Evolutionary conservation across 2,888 invertebrate genomes (phyloP).

Genomic region (Eupithecia abbreviata): DNA sequence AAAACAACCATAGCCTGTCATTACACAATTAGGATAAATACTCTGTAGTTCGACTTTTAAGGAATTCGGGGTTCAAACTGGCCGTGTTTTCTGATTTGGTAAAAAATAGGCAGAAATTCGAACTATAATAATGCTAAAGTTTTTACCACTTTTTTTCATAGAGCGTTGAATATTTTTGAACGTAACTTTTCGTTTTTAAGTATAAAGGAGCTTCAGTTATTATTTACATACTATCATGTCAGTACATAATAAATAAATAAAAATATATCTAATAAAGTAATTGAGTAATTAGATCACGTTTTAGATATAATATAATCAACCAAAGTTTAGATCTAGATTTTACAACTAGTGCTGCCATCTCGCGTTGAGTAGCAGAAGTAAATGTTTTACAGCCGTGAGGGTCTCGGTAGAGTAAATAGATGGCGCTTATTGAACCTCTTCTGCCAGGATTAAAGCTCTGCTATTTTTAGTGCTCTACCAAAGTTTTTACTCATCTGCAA

Average conservation of each 20-base stretch:
- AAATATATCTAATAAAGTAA: too few relatives aligned
- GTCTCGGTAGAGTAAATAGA: constrained; percentile 36
- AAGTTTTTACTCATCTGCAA: background rate
- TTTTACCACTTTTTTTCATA: background rate
- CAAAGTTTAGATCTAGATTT: background rate
- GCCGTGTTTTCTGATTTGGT: background rate
- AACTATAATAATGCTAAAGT: background rate
- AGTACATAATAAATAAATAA: background rate
- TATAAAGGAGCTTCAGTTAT: too few relatives aligned
- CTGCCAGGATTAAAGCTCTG: background rate
- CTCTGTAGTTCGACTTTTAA: constrained; percentile 16
- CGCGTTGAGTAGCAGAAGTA: constrained; percentile 35
- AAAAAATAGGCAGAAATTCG: background rate
- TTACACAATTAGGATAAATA: constrained; percentile 45
- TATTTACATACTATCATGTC: background rate
- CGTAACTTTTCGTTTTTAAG: too few relatives aligned
- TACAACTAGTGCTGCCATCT: constrained; percentile 25
- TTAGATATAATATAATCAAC: too few relatives aligned
- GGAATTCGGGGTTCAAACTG: constrained; percentile 19
- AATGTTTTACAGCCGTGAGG: background rate
- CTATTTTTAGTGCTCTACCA: background rate
- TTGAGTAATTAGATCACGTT: too few relatives aligned
- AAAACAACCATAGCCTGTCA: constrained; percentile 32
- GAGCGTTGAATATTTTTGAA: background rate
- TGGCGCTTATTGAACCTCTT: constrained; percentile 34